A percentile compares a stretch with the other conserved stretches of the same genome.
Evolutionary conservation across 2,888 invertebrate species (phyloP).

Genomic region (Eledona agricola): DNA sequence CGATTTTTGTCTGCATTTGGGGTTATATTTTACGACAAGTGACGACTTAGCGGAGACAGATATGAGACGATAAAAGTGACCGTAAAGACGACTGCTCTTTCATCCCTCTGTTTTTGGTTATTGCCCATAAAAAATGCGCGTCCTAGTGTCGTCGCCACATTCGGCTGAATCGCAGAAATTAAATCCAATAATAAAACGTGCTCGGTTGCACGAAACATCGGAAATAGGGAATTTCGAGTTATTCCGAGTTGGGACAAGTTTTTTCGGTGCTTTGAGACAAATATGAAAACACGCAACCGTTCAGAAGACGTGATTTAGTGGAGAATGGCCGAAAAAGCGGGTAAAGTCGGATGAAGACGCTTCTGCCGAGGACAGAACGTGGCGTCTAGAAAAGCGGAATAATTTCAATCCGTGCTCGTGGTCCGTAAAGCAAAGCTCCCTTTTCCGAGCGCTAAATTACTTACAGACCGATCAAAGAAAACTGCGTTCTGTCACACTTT

Average conservation of each 20-base stretch:
- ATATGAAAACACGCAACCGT: conserved; percentile 5
- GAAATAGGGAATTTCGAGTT: too few relatives aligned
- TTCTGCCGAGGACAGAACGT: conserved; percentile 49
- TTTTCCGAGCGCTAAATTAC: conserved; percentile 52
- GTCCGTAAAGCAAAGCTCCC: conserved; percentile 52
- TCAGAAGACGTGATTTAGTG: conserved; percentile 9
- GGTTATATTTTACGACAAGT: conserved; percentile 14
- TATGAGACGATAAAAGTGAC: conserved; percentile 17
- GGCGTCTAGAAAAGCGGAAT: conserved; percentile 54
- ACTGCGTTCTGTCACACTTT: conserved; percentile 48
- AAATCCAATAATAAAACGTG: neutral
- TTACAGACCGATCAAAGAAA: conserved; percentile 54
- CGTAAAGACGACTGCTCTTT: conserved; percentile 15
- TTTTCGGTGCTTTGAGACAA: too few relatives aligned
- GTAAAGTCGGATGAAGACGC: conserved; percentile 18
- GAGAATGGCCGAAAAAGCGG: neutral
- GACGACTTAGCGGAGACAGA: conserved; percentile 18
- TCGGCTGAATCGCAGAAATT: neutral
- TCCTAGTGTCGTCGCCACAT: conserved; percentile 8
- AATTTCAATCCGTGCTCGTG: conserved; percentile 55
- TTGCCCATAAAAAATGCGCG: conserved; percentile 16
- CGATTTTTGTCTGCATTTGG: neutral
- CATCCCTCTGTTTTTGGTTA: conserved; percentile 17
- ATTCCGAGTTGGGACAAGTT: too few relatives aligned
- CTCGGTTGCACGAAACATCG: too few relatives aligned